Conservation (phyloP, 23 tunicate species). For the Styela plicata region DNA sequence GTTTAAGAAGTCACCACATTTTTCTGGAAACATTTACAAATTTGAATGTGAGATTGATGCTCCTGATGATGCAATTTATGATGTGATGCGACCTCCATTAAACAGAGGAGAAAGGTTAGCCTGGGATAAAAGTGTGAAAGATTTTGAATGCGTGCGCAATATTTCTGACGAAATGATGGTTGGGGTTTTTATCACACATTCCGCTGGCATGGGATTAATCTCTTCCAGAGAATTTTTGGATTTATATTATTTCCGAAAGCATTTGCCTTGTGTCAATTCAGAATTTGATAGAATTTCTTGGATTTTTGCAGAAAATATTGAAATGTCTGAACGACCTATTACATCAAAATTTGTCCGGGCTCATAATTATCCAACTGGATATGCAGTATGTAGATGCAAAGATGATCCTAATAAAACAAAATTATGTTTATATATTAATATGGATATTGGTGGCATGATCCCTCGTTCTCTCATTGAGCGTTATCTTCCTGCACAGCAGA, state of each 20-base stretch:
- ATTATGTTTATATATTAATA: conserved; percentile 2
- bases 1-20: conserved; percentile 6
- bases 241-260: conserved; percentile 3
- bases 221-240: conserved; percentile 25
- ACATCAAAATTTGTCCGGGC: conserved; percentile 18
- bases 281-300: conserved; percentile 29
- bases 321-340: neutral
- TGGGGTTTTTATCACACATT: neutral
- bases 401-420: conserved; percentile 8
- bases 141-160: conserved; percentile 1
- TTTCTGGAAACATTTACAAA: neutral
- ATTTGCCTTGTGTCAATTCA: neutral
- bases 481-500: conserved; percentile 9
- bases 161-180: conserved; percentile 20
- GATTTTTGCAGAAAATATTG: conserved; percentile 22
- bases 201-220: conserved; percentile 15
- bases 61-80: conserved; percentile 2
- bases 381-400: conserved; percentile 20
- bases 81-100: conserved; percentile 23
- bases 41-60: conserved; percentile 25
- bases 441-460: conserved; percentile 19
- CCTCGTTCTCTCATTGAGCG: conserved; percentile 16
- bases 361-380: conserved; percentile 19
- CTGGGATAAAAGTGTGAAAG: conserved; percentile 25
- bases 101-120: conserved; percentile 6